These are phyloP conservation scores for Cinclus cinclus DNA, from an alignment of 2,113 vertebrate species.

Conservation along the genomic window DNA sequence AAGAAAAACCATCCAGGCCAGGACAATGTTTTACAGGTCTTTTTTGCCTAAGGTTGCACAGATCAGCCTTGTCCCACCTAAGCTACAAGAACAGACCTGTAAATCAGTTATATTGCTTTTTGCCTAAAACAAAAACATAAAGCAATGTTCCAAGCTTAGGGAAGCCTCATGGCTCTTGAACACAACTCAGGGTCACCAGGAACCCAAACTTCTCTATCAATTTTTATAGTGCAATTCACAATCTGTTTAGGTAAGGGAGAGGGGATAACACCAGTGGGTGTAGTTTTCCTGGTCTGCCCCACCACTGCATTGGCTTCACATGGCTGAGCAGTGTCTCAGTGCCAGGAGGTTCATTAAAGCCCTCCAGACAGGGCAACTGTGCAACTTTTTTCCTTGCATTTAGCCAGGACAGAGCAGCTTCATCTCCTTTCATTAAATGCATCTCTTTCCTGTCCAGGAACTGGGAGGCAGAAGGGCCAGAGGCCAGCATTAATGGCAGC, in stretches of 20 bases:
- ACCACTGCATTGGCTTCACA: rapidly evolving
- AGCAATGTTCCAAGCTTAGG: neutral
- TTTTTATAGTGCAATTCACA: neutral
- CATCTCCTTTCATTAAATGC: neutral
- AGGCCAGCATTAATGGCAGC: neutral
- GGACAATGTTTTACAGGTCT: neutral
- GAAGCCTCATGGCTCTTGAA: neutral
- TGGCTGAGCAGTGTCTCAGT: neutral
- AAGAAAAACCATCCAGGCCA: neutral
- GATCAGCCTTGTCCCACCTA: neutral
- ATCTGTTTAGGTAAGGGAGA: neutral
- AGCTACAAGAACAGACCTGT: neutral
- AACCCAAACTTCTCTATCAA: neutral
- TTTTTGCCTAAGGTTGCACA: neutral
- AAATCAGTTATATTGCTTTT: neutral
- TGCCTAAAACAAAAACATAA: neutral
- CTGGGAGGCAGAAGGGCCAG: neutral
- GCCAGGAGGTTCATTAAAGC: neutral
- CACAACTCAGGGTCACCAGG: neutral
- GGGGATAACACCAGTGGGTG: neutral
- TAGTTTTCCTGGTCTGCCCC: neutral
- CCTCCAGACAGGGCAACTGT: neutral
- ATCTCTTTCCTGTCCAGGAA: neutral
- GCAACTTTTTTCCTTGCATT: neutral
- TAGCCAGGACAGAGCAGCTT: neutral